Evolutionary conservation across 1,140 invertebrate genomes (phyloP).

Genomic region (Drosophila kepulauana): DNA sequence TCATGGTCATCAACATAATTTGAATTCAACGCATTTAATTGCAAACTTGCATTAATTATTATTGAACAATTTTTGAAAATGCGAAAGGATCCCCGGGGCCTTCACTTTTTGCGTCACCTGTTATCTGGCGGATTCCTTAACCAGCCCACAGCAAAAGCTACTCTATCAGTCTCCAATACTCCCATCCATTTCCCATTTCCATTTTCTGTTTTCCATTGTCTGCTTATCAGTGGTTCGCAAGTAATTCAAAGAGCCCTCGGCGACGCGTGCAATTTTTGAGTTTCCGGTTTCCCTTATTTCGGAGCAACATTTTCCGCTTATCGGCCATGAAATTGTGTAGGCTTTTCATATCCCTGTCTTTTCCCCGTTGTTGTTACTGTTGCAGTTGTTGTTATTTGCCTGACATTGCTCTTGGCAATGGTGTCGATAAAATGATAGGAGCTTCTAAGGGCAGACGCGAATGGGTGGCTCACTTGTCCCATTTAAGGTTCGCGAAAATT

Average conservation of each 20-base stretch:
- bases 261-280: slow-evolving; percentile 61
- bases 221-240: slow-evolving; percentile 55
- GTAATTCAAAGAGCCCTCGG: slow-evolving; percentile 69
- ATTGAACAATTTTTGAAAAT: slow-evolving; percentile 66
- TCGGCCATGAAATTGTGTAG: slow-evolving; percentile 54
- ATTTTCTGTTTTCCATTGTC: slow-evolving; percentile 39
- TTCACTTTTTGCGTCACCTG: slow-evolving; percentile 56
- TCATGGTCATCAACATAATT: slow-evolving; percentile 71
- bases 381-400: slow-evolving; percentile 29
- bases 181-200: neutral
- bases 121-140: slow-evolving; percentile 24
- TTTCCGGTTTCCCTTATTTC: slow-evolving; percentile 38
- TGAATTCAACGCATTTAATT: slow-evolving; percentile 82
- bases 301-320: slow-evolving; percentile 55
- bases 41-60: slow-evolving; percentile 82
- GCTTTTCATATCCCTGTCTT: slow-evolving; percentile 18
- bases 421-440: slow-evolving; percentile 60
- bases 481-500: slow-evolving; percentile 47
- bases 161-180: no score
- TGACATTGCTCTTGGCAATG: slow-evolving; percentile 41
- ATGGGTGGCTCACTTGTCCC: slow-evolving; percentile 26
- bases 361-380: neutral
- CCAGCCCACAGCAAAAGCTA: neutral
- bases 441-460: slow-evolving; percentile 2
- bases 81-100: slow-evolving; percentile 33